Base-by-base conservation (phyloP, 2,888 invertebrate species). In the Pecten maximus region DNA sequence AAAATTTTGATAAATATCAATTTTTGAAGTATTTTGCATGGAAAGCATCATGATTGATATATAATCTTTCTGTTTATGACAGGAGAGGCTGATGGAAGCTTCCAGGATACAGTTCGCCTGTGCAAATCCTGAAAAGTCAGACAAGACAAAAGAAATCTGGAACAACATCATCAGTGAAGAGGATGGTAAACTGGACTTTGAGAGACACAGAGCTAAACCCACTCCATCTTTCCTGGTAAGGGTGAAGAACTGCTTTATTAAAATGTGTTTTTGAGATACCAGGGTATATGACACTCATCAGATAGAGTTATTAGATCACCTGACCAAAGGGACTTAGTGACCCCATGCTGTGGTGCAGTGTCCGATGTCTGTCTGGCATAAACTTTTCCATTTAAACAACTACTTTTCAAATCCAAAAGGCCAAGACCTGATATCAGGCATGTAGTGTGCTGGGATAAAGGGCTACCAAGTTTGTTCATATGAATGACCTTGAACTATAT, bases 101-200 rank as follows among this genome's bases (percentile, higher is more conserved):
- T 95, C 96, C 8, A 94, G 94, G 87, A 90, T 92, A 50, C 96
- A 96, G 94, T 96, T 96, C 93, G 93, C 96, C 8, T 96, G 96
- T 94, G 96, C 96, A 60, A 96, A 96, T 91, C 94, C 96, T 39
- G 96, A 96, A 90, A 96, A 96, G 91, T 96, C 96, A 8, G 92
- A 95, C 87, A 96, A 96, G 93, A 95, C 96, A 2, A 95, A 94
- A 87, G 93, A 95, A 86, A 95, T 94, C 54, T 92, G 96, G 54
- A 93, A 94, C 40, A 93, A 94, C 48, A 96, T 96, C 39, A 90
- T 95, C 16, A 91, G 91, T 1, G 95, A 96, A 44, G 95, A 95
- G 88, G 95, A 96, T 0, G 89, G 91, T 40, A 95, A 96, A 92
- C 92, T 96, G 54, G 95, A 96, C 89, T 96, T 96, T 93, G 95